Evolutionary conservation across 2,113 vertebrate genomes (phyloP), one percentile per base, ranked within the genome.

Genomic region (Panthera uncia): DNA sequence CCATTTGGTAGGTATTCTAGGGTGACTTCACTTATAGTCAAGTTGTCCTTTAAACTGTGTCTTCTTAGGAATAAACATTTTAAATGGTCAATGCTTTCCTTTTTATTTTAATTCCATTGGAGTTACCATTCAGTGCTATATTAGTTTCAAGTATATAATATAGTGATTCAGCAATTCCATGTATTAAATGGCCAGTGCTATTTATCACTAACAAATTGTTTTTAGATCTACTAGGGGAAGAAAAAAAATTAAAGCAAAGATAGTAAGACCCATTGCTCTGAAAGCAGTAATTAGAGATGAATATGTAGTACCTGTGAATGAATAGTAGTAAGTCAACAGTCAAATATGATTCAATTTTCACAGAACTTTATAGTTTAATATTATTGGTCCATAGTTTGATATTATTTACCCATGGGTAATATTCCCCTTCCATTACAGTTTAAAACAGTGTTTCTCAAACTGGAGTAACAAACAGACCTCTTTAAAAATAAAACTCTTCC

Each of bases 181-280:
- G 83, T 79, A 86, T 85, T 91, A 88, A 95, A 48, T 66, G 21
- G 1, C 25, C 50, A 71, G 71, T 33, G 71, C 1, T 78, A 93
- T 91, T 91, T 50, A 74, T 79, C 18, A 66, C 36, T 94, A 97
- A 63, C 12, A 69, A 86, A 86, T 79, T 96, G 15, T 63, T 93
- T 97, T 87, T 29, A 95, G 36, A 96, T 52, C 31, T 89, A 90
- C 29, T 82, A 93, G 57, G 57, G 83, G 41, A 61, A 84, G 29
- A 78, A 85, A 95, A 65, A 65, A 79, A 93, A 85, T 57, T 69
- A 88, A 93, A 84, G 25, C 23, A 83, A 95, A 79, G 29, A 55
- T 89, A 76, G 33, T 84, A 97, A 89, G 38, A 57, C 8, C 16
- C 29, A 55, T 78, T 91, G n/a, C 10, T 31, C 29, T 25, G 41